Evolutionary conservation across 2,113 vertebrate genomes (phyloP), one percentile per base, ranked within the genome.

Genomic region (Struthidea cinerea): DNA sequence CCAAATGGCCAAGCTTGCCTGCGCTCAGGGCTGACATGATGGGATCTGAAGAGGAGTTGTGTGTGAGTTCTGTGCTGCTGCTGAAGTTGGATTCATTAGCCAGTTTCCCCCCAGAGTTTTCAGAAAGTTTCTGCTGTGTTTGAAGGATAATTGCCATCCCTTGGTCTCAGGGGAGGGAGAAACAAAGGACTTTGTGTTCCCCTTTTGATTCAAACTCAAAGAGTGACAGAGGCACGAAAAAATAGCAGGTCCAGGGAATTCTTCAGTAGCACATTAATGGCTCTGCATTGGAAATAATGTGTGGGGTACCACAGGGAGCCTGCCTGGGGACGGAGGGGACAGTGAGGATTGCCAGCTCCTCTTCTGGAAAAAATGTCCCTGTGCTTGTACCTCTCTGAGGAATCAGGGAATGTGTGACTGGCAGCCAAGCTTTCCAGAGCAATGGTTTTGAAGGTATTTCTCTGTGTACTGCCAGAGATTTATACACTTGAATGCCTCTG

Each of bases 61-160:
- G 32, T 79, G 46, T 0, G 46, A 92, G 56, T 68, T 87, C 57
- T 61, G 67, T 56, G 85, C 27, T 49, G 49, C 57, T 91, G 82
- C 82, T 86, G 49, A 19, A 83, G 60, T 28, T 90, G 68, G 55
- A 86, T 74, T 83, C 80, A 88, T 80, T 33, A 86, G 57, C 37
- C 70, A 68, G 21, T 52, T 47, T 19, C 28, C 28, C 33, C 47
- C 35, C n/a, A 23, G 73, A 87, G 79, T 82, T 93, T 91, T 84
- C 60, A 86, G 71, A 50, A 94, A 91, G 55, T 93, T 94, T 94
- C 84, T 83, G 13, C 46, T 12, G 37, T 53, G 53, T 90, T 84
- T 92, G 83, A 90, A 92, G 64, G 60, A 86, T 92, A 93, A 90
- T 90, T 92, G 59, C 39, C 73, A 88, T 92, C 33, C 42, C 37